Conservation (phyloP, 2,797 vertebrate species). For the Botia kubotai region DNA sequence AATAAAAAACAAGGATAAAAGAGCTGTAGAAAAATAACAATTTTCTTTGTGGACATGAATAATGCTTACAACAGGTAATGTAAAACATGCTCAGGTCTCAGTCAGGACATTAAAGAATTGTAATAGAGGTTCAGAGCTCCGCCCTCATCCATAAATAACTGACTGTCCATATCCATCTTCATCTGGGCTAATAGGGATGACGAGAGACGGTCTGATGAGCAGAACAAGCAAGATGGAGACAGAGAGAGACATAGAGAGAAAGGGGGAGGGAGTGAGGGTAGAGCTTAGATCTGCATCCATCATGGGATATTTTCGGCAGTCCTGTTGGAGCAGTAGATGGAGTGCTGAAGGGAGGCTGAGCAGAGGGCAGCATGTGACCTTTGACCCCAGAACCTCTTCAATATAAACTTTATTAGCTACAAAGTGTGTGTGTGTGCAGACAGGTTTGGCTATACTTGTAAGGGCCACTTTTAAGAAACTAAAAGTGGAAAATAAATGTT, state of each 20-base stretch:
- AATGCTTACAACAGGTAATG: conserved; percentile 14
- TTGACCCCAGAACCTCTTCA: conserved; percentile 52
- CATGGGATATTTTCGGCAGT: conserved; percentile 40
- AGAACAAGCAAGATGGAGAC: background rate
- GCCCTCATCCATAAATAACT: conserved; percentile 57
- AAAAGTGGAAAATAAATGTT: background rate
- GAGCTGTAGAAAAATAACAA: background rate
- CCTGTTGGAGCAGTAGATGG: conserved; percentile 42
- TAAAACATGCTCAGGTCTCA: conserved; percentile 1
- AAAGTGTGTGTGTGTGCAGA: background rate
- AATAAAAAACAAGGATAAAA: conserved; percentile 8
- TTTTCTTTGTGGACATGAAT: conserved; percentile 3
- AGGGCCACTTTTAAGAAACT: background rate
- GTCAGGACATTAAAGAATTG: conserved; percentile 12
- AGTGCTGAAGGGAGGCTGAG: conserved; percentile 46
- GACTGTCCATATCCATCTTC: conserved; percentile 66
- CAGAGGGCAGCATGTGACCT: conserved; percentile 52
- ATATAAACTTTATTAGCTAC: conserved; percentile 50
- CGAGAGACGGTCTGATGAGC: conserved; percentile 42
- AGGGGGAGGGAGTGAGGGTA: background rate
- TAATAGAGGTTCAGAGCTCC: background rate
- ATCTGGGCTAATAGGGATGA: conserved; percentile 68
- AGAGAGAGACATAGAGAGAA: conserved; percentile 7
- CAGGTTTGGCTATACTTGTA: background rate
- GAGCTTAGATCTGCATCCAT: conserved; percentile 46